A percentile compares a stretch with the other conserved stretches of the same genome.
Evolutionary conservation across 1,140 invertebrate genomes (phyloP).

Genomic region (Agrilus planipennis): DNA sequence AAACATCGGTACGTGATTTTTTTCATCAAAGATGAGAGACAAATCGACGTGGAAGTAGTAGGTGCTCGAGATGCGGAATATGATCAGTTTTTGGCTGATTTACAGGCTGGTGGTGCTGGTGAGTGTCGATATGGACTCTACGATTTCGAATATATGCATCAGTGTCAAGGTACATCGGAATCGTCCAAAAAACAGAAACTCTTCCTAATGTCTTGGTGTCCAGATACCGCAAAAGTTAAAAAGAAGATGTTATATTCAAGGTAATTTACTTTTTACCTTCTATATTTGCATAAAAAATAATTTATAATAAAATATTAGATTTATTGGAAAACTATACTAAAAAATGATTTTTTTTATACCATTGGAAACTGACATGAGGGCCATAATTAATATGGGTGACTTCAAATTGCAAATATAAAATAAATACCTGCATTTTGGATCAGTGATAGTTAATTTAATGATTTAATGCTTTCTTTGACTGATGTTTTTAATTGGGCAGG

Average conservation of each 20-base stretch:
- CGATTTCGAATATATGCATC: constrained; percentile 92
- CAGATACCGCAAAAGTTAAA: constrained; percentile 92
- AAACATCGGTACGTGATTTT: constrained; percentile 94
- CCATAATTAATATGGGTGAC: too few relatives aligned
- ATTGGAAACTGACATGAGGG: too few relatives aligned
- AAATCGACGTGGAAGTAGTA: constrained; percentile 84
- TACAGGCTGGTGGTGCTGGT: constrained; percentile 76
- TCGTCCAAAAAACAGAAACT: constrained; percentile 91
- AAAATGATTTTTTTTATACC: too few relatives aligned
- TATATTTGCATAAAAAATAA: too few relatives aligned
- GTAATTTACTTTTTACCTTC: constrained; percentile 23
- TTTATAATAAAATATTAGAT: too few relatives aligned
- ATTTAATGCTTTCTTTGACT: too few relatives aligned
- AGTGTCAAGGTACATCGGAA: constrained; percentile 87
- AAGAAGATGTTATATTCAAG: constrained; percentile 99
- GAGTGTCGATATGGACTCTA: constrained; percentile 92
- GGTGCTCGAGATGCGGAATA: constrained; percentile 78
- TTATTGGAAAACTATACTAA: too few relatives aligned
- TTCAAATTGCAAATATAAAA: too few relatives aligned
- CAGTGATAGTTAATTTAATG: too few relatives aligned
- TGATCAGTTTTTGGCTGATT: constrained; percentile 78
- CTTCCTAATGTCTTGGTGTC: constrained; percentile 95
- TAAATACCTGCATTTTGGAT: too few relatives aligned
- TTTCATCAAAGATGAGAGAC: constrained; percentile 88
- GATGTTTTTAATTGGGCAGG: too few relatives aligned